Percentiles rank a stretch among this genome's conserved stretches.
These are phyloP conservation scores for Trichosurus vulpecula DNA, from an alignment of 2,797 vertebrate genomes.

Conservation along the genomic window DNA sequence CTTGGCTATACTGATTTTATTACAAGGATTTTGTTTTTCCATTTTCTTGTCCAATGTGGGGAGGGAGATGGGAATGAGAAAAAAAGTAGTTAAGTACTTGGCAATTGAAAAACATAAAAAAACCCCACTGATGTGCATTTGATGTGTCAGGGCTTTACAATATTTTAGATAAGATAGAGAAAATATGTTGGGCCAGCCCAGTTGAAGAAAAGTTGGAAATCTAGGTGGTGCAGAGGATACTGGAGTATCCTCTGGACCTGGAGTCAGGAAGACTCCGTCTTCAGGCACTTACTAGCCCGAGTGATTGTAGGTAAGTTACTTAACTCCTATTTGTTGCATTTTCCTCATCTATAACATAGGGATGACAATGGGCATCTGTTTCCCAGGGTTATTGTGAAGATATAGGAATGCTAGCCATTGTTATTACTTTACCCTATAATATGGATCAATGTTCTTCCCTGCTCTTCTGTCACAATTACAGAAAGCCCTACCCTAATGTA, in stretches of 20 bases:
- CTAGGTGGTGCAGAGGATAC: slow-evolving; percentile 39
- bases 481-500: not conserved
- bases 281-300: not conserved
- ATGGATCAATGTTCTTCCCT: not conserved
- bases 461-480: not conserved
- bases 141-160: not conserved
- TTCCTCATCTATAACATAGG: not conserved
- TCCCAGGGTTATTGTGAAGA: not conserved
- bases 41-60: not conserved
- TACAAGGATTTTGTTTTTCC: not conserved
- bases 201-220: not conserved
- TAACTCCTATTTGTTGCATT: not conserved
- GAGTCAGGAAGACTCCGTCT: not conserved
- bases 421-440: not conserved
- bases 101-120: not conserved
- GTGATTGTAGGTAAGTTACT: not conserved
- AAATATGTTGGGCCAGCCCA: not conserved
- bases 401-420: not conserved
- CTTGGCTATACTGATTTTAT: not conserved
- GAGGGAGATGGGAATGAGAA: not conserved
- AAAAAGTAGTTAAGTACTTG: not conserved
- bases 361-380: not conserved
- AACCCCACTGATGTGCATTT: not conserved
- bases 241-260: not conserved
- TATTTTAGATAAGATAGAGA: not conserved